Evolutionary conservation across 2,888 invertebrate genomes (phyloP).

Genomic region (Ditula angustiorana): DNA sequence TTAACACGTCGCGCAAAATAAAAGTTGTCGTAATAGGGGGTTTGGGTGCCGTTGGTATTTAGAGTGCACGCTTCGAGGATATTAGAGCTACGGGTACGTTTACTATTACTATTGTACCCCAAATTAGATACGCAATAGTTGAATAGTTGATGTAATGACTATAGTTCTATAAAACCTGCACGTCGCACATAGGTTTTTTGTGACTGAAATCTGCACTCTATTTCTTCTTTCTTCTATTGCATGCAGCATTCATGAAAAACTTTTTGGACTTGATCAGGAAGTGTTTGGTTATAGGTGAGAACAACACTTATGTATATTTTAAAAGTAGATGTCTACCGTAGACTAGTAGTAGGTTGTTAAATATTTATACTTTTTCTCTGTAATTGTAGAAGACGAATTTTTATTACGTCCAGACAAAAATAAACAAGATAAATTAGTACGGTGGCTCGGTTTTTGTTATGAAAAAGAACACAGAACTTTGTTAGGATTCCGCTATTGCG

Average conservation of each 20-base stretch:
- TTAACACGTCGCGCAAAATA: slow-evolving; percentile 25
- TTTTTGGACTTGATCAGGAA: slow-evolving; percentile 92
- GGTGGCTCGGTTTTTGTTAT: background rate
- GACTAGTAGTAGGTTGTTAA: slow-evolving; percentile 5
- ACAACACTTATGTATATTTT: slow-evolving; percentile 5
- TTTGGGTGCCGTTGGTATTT: background rate
- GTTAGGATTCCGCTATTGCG: background rate
- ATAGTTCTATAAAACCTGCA: slow-evolving; percentile 46
- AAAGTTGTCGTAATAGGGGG: slow-evolving; percentile 9
- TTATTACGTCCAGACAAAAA: background rate
- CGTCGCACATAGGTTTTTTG: slow-evolving; percentile 54
- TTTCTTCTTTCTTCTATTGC: slow-evolving; percentile 85
- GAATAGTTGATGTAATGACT: slow-evolving; percentile 18
- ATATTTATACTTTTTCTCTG: background rate
- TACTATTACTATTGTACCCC: slow-evolving; percentile 26
- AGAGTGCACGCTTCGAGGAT: slow-evolving; percentile 25
- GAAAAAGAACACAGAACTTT: background rate
- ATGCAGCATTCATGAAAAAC: slow-evolving; percentile 93
- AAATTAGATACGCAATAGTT: slow-evolving; percentile 19
- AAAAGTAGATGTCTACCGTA: slow-evolving; percentile 8
- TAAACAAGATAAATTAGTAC: background rate
- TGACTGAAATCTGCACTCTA: slow-evolving; percentile 75
- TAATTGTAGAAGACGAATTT: background rate
- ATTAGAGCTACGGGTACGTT: slow-evolving; percentile 34
- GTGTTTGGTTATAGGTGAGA: slow-evolving; percentile 90